These are phyloP conservation scores for Acanthochromis polyacanthus DNA, from an alignment of 2,113 vertebrate species.

Conservation along the genomic window DNA sequence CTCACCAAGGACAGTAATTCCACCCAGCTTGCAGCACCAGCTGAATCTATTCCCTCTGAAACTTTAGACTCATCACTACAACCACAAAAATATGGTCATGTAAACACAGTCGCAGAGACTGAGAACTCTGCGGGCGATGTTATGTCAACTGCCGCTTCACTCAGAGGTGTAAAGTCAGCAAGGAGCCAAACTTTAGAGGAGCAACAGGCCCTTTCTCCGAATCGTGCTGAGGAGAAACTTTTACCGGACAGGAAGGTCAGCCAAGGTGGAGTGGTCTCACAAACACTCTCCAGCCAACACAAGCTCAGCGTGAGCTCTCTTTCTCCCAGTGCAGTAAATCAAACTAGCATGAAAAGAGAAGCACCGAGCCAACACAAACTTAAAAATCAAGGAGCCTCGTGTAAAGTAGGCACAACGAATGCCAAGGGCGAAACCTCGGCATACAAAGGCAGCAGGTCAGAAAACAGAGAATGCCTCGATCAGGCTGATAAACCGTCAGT, in stretches of 20 bases:
- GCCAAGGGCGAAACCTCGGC: not conserved
- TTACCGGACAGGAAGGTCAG: slow-evolving; percentile 3
- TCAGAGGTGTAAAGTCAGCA: slow-evolving; percentile 23
- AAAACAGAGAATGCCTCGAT: slow-evolving; percentile 7
- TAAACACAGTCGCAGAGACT: slow-evolving; percentile 33
- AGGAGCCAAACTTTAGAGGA: slow-evolving; percentile 34
- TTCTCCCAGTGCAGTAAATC: slow-evolving; percentile 8
- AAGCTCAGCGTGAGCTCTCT: slow-evolving; percentile 20
- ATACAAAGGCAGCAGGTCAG: slow-evolving; percentile 3
- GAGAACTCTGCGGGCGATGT: slow-evolving; percentile 1
- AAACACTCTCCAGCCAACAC: slow-evolving; percentile 42
- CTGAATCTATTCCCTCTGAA: slow-evolving; percentile 17
- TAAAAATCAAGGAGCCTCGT: slow-evolving; percentile 27
- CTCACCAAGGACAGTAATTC: slow-evolving; percentile 2
- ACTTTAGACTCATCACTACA: not conserved
- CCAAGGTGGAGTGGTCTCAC: slow-evolving; percentile 19
- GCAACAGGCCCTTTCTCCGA: slow-evolving; percentile 18
- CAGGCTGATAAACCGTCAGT: slow-evolving; percentile 6
- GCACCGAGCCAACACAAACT: slow-evolving; percentile 42
- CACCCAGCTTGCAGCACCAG: slow-evolving; percentile 22
- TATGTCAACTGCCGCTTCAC: slow-evolving; percentile 37
- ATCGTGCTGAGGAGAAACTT: slow-evolving; percentile 31
- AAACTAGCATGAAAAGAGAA: slow-evolving; percentile 30
- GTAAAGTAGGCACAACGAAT: not conserved
- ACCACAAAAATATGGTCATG: slow-evolving; percentile 32